phyloP scores from a whole-genome alignment of 2,113 vertebrate genomes.

The Bettongia penicillata region DNA sequence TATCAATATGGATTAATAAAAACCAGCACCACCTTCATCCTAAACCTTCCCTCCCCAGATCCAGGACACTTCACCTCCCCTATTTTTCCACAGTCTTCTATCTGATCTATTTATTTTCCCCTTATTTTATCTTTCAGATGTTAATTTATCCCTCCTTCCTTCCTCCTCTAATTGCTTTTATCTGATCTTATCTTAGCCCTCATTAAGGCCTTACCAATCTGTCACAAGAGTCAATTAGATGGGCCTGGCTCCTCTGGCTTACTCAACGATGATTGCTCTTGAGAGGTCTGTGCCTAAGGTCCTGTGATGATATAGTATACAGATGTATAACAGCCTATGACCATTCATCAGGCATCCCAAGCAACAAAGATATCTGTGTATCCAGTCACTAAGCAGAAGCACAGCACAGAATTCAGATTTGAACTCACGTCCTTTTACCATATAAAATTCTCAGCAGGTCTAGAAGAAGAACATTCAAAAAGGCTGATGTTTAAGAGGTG shows the following conservation, averaged over 20 bases:
- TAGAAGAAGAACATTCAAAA: background rate
- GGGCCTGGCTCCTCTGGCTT: constrained; percentile 1
- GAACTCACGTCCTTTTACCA: background rate
- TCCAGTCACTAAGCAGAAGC: background rate
- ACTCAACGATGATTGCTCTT: background rate
- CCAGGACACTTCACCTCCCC: background rate
- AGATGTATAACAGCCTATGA: background rate
- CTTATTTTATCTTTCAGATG: background rate
- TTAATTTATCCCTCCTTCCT: background rate
- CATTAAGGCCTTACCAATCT: background rate
- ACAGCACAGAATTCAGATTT: background rate
- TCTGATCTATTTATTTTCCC: background rate
- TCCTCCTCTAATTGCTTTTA: background rate
- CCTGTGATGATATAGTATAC: background rate
- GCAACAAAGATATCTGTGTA: background rate
- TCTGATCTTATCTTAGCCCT: background rate
- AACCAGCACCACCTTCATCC: background rate
- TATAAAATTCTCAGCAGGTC: background rate
- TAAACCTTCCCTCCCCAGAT: background rate
- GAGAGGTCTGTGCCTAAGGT: background rate
- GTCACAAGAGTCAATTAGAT: background rate
- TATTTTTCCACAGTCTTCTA: background rate
- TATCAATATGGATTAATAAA: background rate
- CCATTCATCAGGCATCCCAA: background rate
- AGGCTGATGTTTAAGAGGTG: background rate